Percentiles rank a stretch among this genome's conserved stretches.
phyloP scores from a whole-genome alignment of 1,140 invertebrate species.

The Acyrthosiphon pisum region DNA sequence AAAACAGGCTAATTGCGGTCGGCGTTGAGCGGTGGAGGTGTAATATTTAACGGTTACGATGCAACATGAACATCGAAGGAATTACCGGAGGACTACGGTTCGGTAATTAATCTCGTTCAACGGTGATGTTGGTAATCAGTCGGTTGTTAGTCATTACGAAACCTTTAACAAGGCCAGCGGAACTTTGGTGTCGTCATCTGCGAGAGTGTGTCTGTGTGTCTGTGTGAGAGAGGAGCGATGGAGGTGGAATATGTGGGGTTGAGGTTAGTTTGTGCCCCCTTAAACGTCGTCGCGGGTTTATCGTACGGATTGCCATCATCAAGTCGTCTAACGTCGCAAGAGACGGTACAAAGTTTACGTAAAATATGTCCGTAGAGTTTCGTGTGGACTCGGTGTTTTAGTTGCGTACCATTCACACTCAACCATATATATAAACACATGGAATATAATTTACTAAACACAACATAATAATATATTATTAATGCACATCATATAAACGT shows the following conservation, averaged over 20 bases:
- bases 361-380: not conserved
- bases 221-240: too few species aligned
- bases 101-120: conserved; percentile 15
- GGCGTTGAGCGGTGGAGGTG: not conserved
- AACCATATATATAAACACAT: too few species aligned
- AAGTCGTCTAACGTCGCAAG: not conserved
- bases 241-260: not conserved
- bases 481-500: too few species aligned
- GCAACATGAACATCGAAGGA: not conserved
- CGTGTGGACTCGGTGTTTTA: not conserved
- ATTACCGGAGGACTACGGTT: not conserved
- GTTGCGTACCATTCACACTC: not conserved
- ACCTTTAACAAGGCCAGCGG: not conserved
- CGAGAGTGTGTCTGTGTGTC: not conserved
- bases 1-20: not conserved
- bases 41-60: not conserved
- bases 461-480: too few species aligned
- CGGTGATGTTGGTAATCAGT: not conserved
- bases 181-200: not conserved
- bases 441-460: too few species aligned
- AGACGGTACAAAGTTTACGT: not conserved
- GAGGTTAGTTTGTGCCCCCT: not conserved
- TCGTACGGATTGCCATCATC: not conserved
- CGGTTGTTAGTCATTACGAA: not conserved
- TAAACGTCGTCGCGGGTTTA: not conserved